A percentile compares a stretch with the other conserved stretches of the same genome.
phyloP scores from a whole-genome alignment of 1,140 invertebrate genomes.

The Eumeta japonica region DNA sequence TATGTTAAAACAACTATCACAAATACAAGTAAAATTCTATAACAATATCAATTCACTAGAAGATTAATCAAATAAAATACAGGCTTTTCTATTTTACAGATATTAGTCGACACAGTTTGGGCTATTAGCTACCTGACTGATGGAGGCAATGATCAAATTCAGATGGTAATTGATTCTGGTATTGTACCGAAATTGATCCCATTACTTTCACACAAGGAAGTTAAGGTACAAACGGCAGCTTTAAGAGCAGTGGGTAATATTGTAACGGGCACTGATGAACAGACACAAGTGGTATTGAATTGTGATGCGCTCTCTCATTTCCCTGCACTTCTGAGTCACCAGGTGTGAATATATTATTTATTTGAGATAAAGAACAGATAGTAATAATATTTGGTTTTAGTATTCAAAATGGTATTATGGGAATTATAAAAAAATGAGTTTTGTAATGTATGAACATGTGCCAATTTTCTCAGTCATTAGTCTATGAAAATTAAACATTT shows the following conservation, averaged over 20 bases:
- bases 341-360: constrained; percentile 34
- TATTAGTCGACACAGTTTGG: constrained; percentile 98
- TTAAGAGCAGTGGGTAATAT: constrained; percentile 97
- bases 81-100: constrained; percentile 65
- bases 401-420: no score
- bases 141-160: constrained; percentile 97
- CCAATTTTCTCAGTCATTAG: constrained; percentile 5
- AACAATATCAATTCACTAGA: not conserved
- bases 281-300: constrained; percentile 93
- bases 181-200: constrained; percentile 94
- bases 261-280: constrained; percentile 97
- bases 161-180: constrained; percentile 96
- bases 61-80: no score
- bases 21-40: not conserved
- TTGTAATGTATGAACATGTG: no score
- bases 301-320: constrained; percentile 92
- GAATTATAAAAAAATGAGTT: no score
- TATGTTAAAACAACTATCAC: not conserved
- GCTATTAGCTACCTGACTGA: constrained; percentile 98
- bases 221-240: constrained; percentile 97
- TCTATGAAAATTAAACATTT: not conserved
- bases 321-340: constrained; percentile 83
- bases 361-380: no score
- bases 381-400: no score
- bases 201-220: constrained; percentile 91